A percentile compares a stretch with the other conserved stretches of the same genome.
Evolutionary conservation across 2,888 invertebrate genomes (phyloP).

Genomic region (Cheilosia vulpina): DNA sequence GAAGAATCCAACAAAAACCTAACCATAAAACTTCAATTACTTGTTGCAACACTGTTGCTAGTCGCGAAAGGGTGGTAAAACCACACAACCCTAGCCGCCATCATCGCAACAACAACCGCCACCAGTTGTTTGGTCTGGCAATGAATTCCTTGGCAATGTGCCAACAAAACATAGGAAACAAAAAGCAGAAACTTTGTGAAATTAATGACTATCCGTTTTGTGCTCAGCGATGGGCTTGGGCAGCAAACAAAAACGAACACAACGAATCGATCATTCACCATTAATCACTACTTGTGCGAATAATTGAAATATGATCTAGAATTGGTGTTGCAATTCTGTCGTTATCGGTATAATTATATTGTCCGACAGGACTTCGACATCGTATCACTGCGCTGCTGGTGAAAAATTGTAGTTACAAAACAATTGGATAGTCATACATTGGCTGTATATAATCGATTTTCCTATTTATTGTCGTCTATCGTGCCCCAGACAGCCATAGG

Average conservation of each 20-base stretch:
- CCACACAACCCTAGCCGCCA: constrained; percentile 17
- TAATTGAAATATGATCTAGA: constrained; percentile 67
- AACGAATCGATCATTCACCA: constrained; percentile 52
- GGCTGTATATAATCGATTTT: constrained; percentile 9
- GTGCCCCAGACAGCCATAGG: background rate
- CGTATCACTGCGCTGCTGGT: background rate
- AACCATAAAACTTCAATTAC: constrained; percentile 58
- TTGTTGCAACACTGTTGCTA: constrained; percentile 54
- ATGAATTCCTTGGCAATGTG: constrained; percentile 64
- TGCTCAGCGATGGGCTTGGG: background rate
- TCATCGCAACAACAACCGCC: constrained; percentile 37
- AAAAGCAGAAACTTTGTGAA: constrained; percentile 16
- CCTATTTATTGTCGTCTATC: background rate
- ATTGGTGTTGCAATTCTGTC: constrained; percentile 56
- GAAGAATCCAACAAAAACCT: constrained; percentile 34
- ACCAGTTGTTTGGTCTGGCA: constrained; percentile 67
- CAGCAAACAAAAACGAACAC: constrained; percentile 13
- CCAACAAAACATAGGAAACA: constrained; percentile 50
- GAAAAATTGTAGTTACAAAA: background rate
- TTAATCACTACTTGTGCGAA: constrained; percentile 69
- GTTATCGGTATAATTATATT: constrained; percentile 43
- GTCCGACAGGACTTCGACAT: constrained; percentile 3
- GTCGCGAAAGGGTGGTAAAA: constrained; percentile 15
- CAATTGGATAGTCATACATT: background rate
- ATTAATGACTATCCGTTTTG: constrained; percentile 69